These are phyloP conservation scores for Gasterosteus nipponicus DNA, from an alignment of 2,113 vertebrate species.

Conservation along the genomic window DNA sequence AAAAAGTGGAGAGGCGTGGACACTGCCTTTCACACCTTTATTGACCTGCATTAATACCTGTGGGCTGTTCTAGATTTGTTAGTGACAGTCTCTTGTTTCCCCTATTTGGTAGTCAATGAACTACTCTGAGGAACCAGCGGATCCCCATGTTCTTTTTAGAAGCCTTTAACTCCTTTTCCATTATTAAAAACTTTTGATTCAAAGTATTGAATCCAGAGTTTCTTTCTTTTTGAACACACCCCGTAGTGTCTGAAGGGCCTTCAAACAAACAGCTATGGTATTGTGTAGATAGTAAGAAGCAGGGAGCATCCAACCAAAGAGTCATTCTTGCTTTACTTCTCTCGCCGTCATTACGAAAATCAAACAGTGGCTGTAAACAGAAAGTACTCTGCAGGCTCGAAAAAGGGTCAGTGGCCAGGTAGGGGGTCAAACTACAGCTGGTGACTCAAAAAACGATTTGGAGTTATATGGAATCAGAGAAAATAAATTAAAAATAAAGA, in stretches of 20 bases:
- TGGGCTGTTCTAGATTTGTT: no score
- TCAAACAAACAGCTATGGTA: neutral
- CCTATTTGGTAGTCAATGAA: no score
- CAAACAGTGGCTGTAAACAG: neutral
- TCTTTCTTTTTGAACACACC: neutral
- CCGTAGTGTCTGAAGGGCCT: conserved; percentile 7
- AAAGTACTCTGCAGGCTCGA: neutral
- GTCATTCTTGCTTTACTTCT: neutral
- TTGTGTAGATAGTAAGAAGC: neutral
- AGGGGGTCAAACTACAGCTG: neutral
- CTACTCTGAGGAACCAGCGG: no score
- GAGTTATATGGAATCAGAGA: neutral
- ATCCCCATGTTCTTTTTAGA: no score
- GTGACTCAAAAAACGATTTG: neutral
- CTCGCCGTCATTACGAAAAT: neutral
- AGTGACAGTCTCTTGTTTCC: no score
- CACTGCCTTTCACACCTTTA: no score
- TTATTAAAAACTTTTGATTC: no score
- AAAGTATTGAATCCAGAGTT: no score
- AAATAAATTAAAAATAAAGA: neutral
- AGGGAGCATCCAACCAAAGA: neutral
- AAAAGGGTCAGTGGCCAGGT: neutral
- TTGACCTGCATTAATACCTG: no score
- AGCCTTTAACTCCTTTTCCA: no score
- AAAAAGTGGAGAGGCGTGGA: no score